These are phyloP conservation scores for Malaclemys terrapin DNA, from an alignment of 2,113 vertebrate genomes.

Conservation along the genomic window DNA sequence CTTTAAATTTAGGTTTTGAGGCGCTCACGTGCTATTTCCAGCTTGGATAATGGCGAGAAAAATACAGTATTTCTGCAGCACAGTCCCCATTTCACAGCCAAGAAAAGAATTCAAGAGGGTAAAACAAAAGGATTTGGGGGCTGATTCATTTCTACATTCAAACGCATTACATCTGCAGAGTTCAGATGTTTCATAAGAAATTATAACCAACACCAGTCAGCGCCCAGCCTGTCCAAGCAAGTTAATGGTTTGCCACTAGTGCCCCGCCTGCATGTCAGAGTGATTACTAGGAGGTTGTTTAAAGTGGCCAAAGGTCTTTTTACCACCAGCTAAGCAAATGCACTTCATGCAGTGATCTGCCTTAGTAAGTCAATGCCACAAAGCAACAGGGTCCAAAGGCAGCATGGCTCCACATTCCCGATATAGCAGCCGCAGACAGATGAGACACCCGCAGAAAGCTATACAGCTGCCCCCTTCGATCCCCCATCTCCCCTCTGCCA, in stretches of 20 bases:
- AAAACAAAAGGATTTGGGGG: neutral
- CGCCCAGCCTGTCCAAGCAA: slow-evolving; percentile 69
- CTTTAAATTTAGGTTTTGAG: slow-evolving; percentile 9
- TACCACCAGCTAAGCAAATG: accelerated
- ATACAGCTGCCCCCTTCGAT: neutral
- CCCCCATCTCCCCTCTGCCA: neutral
- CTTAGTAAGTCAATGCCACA: neutral
- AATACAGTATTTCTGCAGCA: neutral
- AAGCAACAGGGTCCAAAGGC: neutral
- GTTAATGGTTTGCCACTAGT: slow-evolving; percentile 77
- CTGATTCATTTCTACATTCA: slow-evolving; percentile 67
- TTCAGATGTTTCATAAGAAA: slow-evolving; percentile 73
- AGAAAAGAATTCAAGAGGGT: neutral
- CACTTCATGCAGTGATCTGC: accelerated
- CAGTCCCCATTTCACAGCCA: neutral
- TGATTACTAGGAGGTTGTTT: slow-evolving; percentile 44
- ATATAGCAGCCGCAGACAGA: neutral
- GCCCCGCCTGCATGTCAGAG: slow-evolving; percentile 63
- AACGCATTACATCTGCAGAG: slow-evolving; percentile 65
- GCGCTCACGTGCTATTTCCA: slow-evolving; percentile 2
- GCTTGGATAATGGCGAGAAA: neutral
- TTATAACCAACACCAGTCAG: slow-evolving; percentile 73
- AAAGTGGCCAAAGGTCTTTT: slow-evolving; percentile 54
- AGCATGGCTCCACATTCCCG: accelerated
- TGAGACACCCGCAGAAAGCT: neutral